Percentiles rank a stretch among this genome's conserved stretches.
Evolutionary conservation across 2,797 vertebrate genomes (phyloP).

Genomic region (Hybognathus amarus): DNA sequence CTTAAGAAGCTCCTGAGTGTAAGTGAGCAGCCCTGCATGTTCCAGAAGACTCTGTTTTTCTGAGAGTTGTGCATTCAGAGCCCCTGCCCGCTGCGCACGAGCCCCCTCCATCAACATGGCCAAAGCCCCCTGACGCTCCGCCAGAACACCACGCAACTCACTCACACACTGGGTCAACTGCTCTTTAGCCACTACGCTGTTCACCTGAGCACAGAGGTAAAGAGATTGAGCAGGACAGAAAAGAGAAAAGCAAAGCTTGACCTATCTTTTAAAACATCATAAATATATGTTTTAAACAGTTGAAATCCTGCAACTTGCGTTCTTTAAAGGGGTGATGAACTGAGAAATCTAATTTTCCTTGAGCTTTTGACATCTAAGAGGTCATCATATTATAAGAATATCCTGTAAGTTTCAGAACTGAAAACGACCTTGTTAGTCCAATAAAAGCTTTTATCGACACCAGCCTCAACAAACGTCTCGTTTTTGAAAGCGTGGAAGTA

Average conservation of each 20-base stretch:
- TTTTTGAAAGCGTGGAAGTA: no score
- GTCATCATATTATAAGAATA: no score
- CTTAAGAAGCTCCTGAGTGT: slow-evolving; percentile 93
- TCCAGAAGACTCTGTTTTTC: slow-evolving; percentile 89
- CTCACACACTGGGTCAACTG: slow-evolving; percentile 86
- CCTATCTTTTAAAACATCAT: neutral
- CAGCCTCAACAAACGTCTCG: no score
- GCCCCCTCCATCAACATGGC: slow-evolving; percentile 85
- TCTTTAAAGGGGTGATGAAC: no score
- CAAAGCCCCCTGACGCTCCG: slow-evolving; percentile 84
- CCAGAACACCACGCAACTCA: slow-evolving; percentile 83
- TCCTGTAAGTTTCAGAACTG: no score
- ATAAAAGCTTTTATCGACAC: no score
- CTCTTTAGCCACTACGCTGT: slow-evolving; percentile 86
- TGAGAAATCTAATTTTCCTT: no score
- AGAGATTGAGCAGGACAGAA: neutral
- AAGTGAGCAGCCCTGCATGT: slow-evolving; percentile 88
- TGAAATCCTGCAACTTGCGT: no score
- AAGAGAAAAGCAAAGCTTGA: neutral
- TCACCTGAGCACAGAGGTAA: slow-evolving; percentile 76
- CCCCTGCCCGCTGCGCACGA: slow-evolving; percentile 78
- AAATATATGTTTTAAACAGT: neutral
- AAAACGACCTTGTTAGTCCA: no score
- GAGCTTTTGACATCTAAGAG: no score
- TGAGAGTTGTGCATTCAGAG: slow-evolving; percentile 84